These are phyloP conservation scores for Perca schrenkii DNA, from an alignment of 2,113 vertebrate genomes.

Conservation along the genomic window DNA sequence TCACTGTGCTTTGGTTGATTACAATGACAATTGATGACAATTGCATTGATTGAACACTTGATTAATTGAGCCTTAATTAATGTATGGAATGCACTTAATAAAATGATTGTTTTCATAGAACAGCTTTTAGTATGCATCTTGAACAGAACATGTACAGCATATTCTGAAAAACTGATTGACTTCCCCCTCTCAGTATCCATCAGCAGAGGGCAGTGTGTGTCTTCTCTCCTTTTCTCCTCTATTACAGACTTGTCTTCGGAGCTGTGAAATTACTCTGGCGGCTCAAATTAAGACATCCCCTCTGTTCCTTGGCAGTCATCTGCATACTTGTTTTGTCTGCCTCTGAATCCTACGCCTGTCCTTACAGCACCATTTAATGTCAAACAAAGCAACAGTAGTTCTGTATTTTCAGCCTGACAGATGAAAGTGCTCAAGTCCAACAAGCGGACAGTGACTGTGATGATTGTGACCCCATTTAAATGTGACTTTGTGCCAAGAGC, in stretches of 20 bases:
- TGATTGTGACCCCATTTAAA: conserved; percentile 72
- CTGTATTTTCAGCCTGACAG: conserved; percentile 37
- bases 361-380: conserved; percentile 38
- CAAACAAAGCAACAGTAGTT: conserved; percentile 35
- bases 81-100: neutral
- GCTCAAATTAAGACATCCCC: conserved; percentile 68
- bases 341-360: conserved; percentile 45
- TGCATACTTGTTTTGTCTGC: conserved; percentile 52
- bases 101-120: neutral
- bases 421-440: conserved; percentile 46
- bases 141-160: neutral
- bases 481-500: conserved; percentile 63
- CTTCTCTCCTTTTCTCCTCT: neutral
- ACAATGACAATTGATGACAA: neutral
- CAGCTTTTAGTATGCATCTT: neutral
- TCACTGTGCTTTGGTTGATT: neutral
- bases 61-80: neutral
- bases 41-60: neutral
- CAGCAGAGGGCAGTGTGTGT: conserved; percentile 75
- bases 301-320: conserved; percentile 56
- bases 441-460: conserved; percentile 44
- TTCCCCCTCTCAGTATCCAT: neutral
- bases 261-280: conserved; percentile 71
- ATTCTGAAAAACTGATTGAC: neutral
- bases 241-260: conserved; percentile 31